A percentile compares a stretch with the other conserved stretches of the same genome.
phyloP scores from a whole-genome alignment of 2,113 vertebrate genomes.

The Philantomba maxwellii region DNA sequence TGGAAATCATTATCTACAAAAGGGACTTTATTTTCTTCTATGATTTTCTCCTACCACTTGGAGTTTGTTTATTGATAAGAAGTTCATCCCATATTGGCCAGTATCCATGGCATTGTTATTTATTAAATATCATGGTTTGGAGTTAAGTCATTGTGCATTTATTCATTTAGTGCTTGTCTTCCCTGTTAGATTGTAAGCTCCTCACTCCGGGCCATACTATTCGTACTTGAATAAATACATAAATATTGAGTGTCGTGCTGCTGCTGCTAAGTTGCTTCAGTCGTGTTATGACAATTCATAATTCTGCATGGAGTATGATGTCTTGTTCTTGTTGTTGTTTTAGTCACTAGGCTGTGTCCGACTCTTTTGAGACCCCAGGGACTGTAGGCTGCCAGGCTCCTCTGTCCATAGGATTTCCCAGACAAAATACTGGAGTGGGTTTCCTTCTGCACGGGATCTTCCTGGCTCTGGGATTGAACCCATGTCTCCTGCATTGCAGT shows the following conservation, averaged over 20 bases:
- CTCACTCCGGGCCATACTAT: neutral
- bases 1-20: neutral
- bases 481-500: rapidly evolving
- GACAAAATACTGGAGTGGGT: neutral
- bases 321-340: neutral
- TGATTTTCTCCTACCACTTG: neutral
- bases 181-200: neutral
- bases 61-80: neutral
- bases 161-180: neutral
- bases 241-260: neutral
- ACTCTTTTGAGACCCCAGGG: neutral
- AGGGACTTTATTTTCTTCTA: neutral
- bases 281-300: neutral
- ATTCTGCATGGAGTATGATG: neutral
- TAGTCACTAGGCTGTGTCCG: neutral
- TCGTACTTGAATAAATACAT: neutral
- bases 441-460: neutral
- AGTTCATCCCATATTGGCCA: neutral
- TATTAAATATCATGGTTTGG: neutral
- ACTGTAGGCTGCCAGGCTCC: neutral
- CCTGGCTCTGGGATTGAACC: neutral
- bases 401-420: neutral
- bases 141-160: neutral
- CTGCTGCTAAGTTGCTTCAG: too few species aligned
- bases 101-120: neutral